Conservation (phyloP, 2,888 invertebrate species). For the Gnatocerus cornutus region DNA sequence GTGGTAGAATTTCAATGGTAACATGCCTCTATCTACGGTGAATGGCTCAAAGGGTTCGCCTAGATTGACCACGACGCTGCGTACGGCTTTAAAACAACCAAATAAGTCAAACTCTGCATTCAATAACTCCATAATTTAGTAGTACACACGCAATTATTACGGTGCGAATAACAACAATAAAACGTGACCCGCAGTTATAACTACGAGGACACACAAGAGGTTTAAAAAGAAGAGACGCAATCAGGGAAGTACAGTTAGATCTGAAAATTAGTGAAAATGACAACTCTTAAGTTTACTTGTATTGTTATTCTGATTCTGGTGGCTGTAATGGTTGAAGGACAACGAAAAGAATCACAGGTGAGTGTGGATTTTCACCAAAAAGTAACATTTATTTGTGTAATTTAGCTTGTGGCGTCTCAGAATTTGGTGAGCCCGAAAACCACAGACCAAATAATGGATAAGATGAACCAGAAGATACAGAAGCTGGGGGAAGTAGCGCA, state of each 20-base stretch:
- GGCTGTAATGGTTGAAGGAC: background rate
- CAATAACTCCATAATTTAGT: no score
- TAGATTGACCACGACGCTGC: slow-evolving; percentile 85
- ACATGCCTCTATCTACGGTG: slow-evolving; percentile 92
- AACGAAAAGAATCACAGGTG: background rate
- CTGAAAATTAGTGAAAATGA: background rate
- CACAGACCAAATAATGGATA: no score
- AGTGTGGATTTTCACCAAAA: background rate
- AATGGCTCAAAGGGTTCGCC: slow-evolving; percentile 89
- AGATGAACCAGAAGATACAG: no score
- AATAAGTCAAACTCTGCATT: no score
- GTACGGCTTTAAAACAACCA: slow-evolving; percentile 80
- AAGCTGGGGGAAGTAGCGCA: no score
- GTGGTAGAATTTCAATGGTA: slow-evolving; percentile 97
- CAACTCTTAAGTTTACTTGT: background rate
- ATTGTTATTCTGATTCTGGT: background rate
- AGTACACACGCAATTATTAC: background rate
- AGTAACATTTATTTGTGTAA: background rate
- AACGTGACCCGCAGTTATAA: background rate
- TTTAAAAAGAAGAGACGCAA: background rate
- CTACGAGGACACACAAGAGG: background rate
- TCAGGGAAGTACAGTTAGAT: background rate
- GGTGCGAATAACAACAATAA: background rate
- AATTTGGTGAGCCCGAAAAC: no score
- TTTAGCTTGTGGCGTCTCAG: no score